Base-by-base conservation (phyloP, 2,797 vertebrate genomes). In the Pelodytes ibericus region DNA sequence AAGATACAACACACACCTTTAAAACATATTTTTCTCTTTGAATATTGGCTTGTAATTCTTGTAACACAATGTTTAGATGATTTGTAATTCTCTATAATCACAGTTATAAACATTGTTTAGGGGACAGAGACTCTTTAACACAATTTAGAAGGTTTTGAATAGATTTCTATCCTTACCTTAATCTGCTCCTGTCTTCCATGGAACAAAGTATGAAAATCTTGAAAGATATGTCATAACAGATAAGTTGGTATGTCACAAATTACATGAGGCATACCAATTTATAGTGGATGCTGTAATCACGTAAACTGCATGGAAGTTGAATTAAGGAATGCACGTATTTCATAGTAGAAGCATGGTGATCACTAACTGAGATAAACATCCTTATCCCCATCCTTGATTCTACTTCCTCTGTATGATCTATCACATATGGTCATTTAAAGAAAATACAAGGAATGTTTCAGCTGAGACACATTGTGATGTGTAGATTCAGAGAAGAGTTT, bases 311-410 rank as follows among this genome's bases (percentile, higher is more conserved):
- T 71, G 67, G 74, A 70, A 56, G 26, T 71, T 71, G 63, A 63
- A 71, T 44, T 70, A 65, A 58, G 67, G 74, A 77, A 77, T 77
- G 74, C 18, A 20, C 24, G 31, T 71, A 63, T 70, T 65, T 77
- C 60, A 71, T 71, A 69, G 63, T 47, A 59, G 49, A 71, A 62
- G 59, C 56, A 64, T 18, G 29, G 20, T 62, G 67, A 77, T 77
- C 59, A 71, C 44, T 59, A 62, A 41, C 59, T 41, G 59, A 71
- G 74, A 77, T 71, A 71, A 71, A 53, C 13, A 29, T 2, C 41
- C 58, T 47, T 47, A 33, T 58, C 49, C 41, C 39, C 33, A 63
- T 44, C 51, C 59, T n/a, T 71, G 60, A 64, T 64, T 70, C 58
- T 31, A 53, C 33, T 64, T 77, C 74, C 74, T 71, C 60, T 58